Evolutionary conservation across 2,113 vertebrate species (phyloP), one percentile per base, ranked within the genome.

Genomic region (Poeciliopsis prolifica): DNA sequence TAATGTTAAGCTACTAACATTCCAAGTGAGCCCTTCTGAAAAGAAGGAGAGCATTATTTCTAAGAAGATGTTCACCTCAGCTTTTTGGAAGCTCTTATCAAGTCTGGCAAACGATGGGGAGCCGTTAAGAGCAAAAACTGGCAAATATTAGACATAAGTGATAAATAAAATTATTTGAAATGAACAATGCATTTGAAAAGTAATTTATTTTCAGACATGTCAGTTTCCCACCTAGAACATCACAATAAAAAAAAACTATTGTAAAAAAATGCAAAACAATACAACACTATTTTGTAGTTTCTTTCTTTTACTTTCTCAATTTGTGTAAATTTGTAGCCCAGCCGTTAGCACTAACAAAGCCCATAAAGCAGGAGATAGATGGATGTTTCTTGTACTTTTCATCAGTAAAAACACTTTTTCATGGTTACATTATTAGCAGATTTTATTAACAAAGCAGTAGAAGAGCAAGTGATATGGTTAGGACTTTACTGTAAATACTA

Each of bases 11-110:
- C n/a, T n/a, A n/a, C n/a, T n/a, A n/a, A n/a, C n/a, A 72, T 79
- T 80, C 82, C 66, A 48, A 63, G 44, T 61, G 66, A 58, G 29
- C 54, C 70, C 44, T 5, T 14, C 62, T 31, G 70, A 33, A 68
- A 67, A 70, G 79, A 51, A 82, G 13, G 24, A 42, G 72, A 78
- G 58, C 64, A 65, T 67, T 65, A 31, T 30, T 26, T 60, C 63
- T 37, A 2, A 7, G 22, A 54, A 54, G 7, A 58, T 10, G 44
- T 22, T 48, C 44, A 7, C 4, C 15, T 48, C 44, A 19, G 15
- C 44, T 48, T 19, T 48, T 7, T 58, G 17, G 22, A 54, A 22
- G 5, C 15, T 24, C 48, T 54, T 8, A 22, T 19, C 22, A 58
- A 10, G 51, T 58, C 22, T n/a, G 24, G 44, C 44, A 48, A 48